These are phyloP conservation scores for Heterodera filipjevi DNA, from an alignment of 2,888 invertebrate species.

Conservation along the genomic window DNA sequence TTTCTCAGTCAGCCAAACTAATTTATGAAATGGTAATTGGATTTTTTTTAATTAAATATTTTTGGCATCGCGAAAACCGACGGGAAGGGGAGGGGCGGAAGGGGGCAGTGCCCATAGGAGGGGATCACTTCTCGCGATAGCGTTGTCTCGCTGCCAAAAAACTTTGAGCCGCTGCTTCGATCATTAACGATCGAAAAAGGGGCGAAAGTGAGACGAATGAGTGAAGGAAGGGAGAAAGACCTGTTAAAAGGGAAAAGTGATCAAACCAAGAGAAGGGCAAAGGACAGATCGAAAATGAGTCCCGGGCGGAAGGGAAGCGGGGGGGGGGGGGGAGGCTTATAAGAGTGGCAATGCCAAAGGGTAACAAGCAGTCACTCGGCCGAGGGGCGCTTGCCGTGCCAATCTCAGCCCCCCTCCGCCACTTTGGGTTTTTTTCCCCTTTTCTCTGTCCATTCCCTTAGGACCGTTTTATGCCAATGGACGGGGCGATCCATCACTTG, in stretches of 20 bases:
- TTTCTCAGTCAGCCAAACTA: too few relatives aligned
- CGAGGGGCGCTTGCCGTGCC: not conserved
- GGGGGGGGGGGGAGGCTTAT: too few relatives aligned
- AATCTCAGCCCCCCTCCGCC: not conserved
- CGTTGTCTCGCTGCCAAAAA: slow-evolving; percentile 28
- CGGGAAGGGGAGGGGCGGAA: too few relatives aligned
- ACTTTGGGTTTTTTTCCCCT: not conserved
- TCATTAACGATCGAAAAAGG: not conserved
- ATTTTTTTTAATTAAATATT: too few relatives aligned
- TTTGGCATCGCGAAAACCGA: too few relatives aligned
- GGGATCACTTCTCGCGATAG: slow-evolving; percentile 26
- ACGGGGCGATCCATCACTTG: slow-evolving; percentile 3
- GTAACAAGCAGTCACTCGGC: not conserved
- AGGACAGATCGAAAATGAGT: not conserved
- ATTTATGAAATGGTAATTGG: too few relatives aligned
- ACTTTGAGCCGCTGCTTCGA: slow-evolving; percentile 27
- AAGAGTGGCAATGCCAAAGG: not conserved
- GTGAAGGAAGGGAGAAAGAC: slow-evolving; percentile 4
- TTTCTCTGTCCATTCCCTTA: not conserved
- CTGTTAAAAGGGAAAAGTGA: not conserved
- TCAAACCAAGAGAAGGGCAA: not conserved
- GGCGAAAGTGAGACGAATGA: not conserved
- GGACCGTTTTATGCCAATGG: not conserved
- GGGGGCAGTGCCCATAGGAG: too few relatives aligned
- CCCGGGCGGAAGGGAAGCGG: too few relatives aligned